Base-by-base conservation (phyloP, 1,140 invertebrate genomes). In the Drosophila equinoxialis region DNA sequence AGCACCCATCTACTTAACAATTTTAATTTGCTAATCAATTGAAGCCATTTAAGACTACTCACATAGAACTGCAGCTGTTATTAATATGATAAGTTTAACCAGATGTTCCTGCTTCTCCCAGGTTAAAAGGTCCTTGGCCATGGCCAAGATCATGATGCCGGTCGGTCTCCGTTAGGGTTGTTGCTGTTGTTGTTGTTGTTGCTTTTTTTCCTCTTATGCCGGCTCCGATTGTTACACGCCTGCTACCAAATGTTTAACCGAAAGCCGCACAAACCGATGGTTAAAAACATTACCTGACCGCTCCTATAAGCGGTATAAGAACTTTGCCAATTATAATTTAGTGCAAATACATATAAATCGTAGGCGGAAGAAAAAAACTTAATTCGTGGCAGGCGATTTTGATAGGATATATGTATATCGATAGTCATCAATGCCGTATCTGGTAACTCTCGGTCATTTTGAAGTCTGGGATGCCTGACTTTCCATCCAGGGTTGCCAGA, bases 61-160 rank as follows among this genome's bases (percentile, higher is more conserved):
- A 99, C 98, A 98, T 77, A 99, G 93, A 90, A 99, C 95, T 66
- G 97, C 97, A 80, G 97, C 98, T 90, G 98, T 94, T 48, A 98
- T 96, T 58, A 99, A 94, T 92, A 99, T 97, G 66, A 96, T 95
- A 90, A 99, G 93, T 92, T 99, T 99, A 68, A 99, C 94, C 77
- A 99, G 94, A 42, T 97, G 98, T 92, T 99, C 97, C 92, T 99
- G 98, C 93, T 99, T 99, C 81, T 99, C 97, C 86, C 89, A 90
- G 11, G 85, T 79, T 58, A 89, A 60, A 14, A 81, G 14, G 4
- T 72, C 71, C 33, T 64, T 79, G 41, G 77, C 61, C 61, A 74
- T 58, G 55, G 58, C 59, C 41, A 42, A 48, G 57, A 90, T 90
- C 51, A 37, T 64, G 58, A 75, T 42, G 45, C 73, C 39, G 65